Evolutionary conservation across 2,797 vertebrate genomes (phyloP), one percentile per base, ranked within the genome.

Genomic region (Loris lydekkerianus): DNA sequence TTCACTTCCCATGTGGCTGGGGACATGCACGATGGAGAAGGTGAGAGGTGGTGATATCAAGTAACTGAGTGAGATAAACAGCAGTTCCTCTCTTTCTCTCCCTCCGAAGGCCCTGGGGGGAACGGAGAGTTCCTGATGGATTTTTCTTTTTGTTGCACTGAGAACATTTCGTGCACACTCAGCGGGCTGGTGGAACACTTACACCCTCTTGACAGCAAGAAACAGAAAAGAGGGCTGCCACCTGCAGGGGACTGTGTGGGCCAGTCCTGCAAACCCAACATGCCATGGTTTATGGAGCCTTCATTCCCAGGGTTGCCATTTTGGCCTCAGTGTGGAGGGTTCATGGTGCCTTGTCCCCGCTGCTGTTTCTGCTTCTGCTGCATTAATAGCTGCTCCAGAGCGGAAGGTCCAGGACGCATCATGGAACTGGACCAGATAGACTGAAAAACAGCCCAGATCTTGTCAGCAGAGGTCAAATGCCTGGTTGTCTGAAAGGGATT

Each of bases 331-430:
- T 99, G 99, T 77, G 99, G 99, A 43, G 99, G 99, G 98, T 99
- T 99, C 99, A 99, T 99, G 98, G 99, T 60, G 98, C 99, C 99
- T 98, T 99, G 99, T 96, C 99, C 99, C 7, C 99, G 99, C 98
- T 99, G 99, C 98, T 99, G 99, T 98, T 99, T 99, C 98, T 99
- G 99, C 94, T 99, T 99, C 99, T 99, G 99, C 99, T 99, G 99
- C 99, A 99, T 99, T 95, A 99, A 98, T 98, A 99, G 99, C 99
- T 99, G 99, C 99, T 99, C 99, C 99, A 99, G 98, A 65, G 99
- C 99, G 29, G 99, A 99, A n/a, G 99, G 99, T 97, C 99, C 99
- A 5, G 99, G 99, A 97, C 99, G 99, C 99, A 99, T 99, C 99
- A 99, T 99, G 98, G 99, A 99, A 98, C 99, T 99, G 83, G 99